Evolutionary conservation across 2,888 invertebrate species (phyloP).

Genomic region (Arrhopalites spinosus): DNA sequence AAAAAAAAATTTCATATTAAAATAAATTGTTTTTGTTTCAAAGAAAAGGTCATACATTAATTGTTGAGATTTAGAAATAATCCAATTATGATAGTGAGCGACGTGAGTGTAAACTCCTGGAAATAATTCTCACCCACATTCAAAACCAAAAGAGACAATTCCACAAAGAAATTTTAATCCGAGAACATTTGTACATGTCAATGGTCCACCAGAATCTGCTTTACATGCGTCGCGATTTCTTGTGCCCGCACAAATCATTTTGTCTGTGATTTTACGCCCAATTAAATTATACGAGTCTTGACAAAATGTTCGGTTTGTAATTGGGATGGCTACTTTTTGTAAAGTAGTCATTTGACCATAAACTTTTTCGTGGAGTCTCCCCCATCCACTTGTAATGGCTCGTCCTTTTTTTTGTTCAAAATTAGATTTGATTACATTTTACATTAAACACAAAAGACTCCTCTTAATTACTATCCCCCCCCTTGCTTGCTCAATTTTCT

Average conservation of each 20-base stretch:
- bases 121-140: constrained; percentile 5
- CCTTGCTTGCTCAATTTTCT: no score
- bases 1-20: no score
- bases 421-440: no score
- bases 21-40: no score
- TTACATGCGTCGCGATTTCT: constrained; percentile 1
- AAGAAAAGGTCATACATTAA: no score
- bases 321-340: constrained; percentile 5
- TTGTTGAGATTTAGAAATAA: not conserved
- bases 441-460: no score
- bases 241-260: constrained; percentile 18
- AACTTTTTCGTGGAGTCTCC: not conserved
- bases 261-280: not conserved
- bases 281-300: not conserved
- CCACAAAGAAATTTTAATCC: constrained; percentile 24
- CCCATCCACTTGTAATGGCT: constrained; percentile 13
- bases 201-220: constrained; percentile 13
- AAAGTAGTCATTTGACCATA: not conserved
- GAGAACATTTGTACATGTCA: not conserved
- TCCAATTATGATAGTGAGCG: constrained; percentile 8
- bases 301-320: not conserved
- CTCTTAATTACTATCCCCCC: no score
- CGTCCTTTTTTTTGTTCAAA: no score
- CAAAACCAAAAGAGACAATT: constrained; percentile 16
- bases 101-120: constrained; percentile 25